These are phyloP conservation scores for Miltochrista miniata DNA, from an alignment of 2,888 invertebrate genomes.

Conservation along the genomic window DNA sequence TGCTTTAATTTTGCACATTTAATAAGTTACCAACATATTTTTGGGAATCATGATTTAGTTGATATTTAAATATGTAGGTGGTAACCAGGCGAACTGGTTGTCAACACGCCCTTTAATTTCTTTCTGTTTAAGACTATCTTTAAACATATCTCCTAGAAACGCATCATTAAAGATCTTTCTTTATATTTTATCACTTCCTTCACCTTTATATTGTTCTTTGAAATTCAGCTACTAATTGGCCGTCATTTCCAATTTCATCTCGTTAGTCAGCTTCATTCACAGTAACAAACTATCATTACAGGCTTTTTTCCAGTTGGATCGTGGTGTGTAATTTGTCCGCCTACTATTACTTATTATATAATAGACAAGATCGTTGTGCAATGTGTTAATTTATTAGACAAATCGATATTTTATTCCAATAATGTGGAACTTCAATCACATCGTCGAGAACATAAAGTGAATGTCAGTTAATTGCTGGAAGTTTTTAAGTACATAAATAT, in stretches of 20 bases:
- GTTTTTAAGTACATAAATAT: constrained; percentile 47
- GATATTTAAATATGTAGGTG: too few relatives aligned
- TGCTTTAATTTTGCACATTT: too few relatives aligned
- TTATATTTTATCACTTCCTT: constrained; percentile 78
- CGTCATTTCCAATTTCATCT: constrained; percentile 20
- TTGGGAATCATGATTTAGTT: too few relatives aligned
- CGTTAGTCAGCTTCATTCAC: constrained; percentile 27
- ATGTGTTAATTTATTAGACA: constrained; percentile 21
- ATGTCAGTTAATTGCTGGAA: constrained; percentile 50
- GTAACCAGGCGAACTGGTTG: constrained; percentile 28
- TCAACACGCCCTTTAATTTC: constrained; percentile 61
- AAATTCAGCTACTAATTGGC: constrained; percentile 29
- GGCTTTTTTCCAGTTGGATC: constrained; percentile 19
- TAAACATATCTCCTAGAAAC: constrained; percentile 72
- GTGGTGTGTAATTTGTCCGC: constrained; percentile 25
- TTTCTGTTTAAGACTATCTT: constrained; percentile 46
- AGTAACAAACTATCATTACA: constrained; percentile 27
- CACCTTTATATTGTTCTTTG: constrained; percentile 60
- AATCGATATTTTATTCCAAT: constrained; percentile 18
- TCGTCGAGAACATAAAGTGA: constrained; percentile 22
- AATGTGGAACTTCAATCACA: constrained; percentile 17
- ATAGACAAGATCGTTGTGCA: constrained; percentile 23
- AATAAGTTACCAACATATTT: too few relatives aligned
- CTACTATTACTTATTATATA: constrained; percentile 30
- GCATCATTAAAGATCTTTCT: constrained; percentile 57